Evolutionary conservation across 2,113 vertebrate genomes (phyloP).

Genomic region (Dryoscopus gambensis): DNA sequence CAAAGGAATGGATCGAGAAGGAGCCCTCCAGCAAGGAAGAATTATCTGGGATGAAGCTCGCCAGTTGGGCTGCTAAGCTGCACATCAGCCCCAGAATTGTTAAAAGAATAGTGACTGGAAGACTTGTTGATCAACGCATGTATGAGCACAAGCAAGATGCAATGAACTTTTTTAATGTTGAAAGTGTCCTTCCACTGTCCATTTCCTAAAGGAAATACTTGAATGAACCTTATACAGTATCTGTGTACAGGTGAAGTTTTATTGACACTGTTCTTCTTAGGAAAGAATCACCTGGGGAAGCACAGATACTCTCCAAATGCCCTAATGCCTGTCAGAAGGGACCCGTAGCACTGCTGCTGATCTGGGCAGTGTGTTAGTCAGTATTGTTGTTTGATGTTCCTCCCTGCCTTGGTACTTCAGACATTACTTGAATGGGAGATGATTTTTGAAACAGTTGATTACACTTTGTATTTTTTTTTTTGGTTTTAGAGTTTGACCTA

Average conservation of each 20-base stretch:
- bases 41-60: not conserved
- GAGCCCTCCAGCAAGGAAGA: not conserved
- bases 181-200: slow-evolving; percentile 62
- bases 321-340: slow-evolving; percentile 13
- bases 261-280: slow-evolving; percentile 20
- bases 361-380: slow-evolving; percentile 23
- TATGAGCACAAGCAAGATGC: slow-evolving; percentile 17
- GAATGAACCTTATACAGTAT: slow-evolving; percentile 59
- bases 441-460: slow-evolving; percentile 33
- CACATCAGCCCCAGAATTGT: not conserved
- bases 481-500: not conserved
- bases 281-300: not conserved
- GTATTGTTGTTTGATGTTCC: slow-evolving; percentile 37
- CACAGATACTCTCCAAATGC: not conserved
- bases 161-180: not conserved
- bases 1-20: not conserved
- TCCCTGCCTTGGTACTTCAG: slow-evolving; percentile 49
- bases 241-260: slow-evolving; percentile 55
- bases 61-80: not conserved
- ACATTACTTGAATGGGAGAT: slow-evolving; percentile 15
- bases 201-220: slow-evolving; percentile 66
- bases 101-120: not conserved
- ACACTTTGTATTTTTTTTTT: not conserved
- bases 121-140: not conserved
- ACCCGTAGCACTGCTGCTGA: slow-evolving; percentile 15